A percentile compares a stretch with the other conserved stretches of the same genome.
These are phyloP conservation scores for Sebastes nivosus DNA, from an alignment of 2,797 vertebrate genomes.

Conservation along the genomic window DNA sequence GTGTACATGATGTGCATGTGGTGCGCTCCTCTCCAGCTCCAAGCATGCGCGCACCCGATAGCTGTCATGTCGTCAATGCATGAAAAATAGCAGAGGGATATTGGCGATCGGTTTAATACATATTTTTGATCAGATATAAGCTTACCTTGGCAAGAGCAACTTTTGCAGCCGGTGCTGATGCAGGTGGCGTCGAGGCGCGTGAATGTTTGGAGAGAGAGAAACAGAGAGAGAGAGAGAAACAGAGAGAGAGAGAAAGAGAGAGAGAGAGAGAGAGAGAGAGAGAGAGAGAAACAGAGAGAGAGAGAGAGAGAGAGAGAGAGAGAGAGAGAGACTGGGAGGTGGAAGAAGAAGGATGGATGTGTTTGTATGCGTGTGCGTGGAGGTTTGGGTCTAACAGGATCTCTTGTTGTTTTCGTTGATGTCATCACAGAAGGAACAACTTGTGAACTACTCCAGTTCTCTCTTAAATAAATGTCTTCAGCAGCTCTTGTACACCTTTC, in stretches of 20 bases:
- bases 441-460: not conserved
- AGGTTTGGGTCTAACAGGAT: not conserved
- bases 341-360: not conserved
- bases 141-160: slow-evolving; percentile 18
- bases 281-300: not conserved
- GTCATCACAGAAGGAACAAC: not conserved
- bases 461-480: not conserved
- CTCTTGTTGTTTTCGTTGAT: not conserved
- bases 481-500: not conserved
- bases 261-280: not conserved
- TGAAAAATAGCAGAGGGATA: rapidly evolving
- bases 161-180: slow-evolving; percentile 19
- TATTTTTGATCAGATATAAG: not conserved
- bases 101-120: not conserved
- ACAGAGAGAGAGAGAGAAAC: not conserved
- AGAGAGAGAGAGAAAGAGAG: not conserved
- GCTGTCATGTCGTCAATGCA: not conserved
- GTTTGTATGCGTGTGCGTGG: not conserved
- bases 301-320: not conserved
- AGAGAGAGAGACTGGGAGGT: not conserved
- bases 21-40: not conserved
- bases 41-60: not conserved
- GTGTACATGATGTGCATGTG: slow-evolving; percentile 16
- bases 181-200: not conserved
- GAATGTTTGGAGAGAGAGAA: not conserved